phyloP scores from a whole-genome alignment of 2,888 invertebrate species.

The Catocala sponsa region DNA sequence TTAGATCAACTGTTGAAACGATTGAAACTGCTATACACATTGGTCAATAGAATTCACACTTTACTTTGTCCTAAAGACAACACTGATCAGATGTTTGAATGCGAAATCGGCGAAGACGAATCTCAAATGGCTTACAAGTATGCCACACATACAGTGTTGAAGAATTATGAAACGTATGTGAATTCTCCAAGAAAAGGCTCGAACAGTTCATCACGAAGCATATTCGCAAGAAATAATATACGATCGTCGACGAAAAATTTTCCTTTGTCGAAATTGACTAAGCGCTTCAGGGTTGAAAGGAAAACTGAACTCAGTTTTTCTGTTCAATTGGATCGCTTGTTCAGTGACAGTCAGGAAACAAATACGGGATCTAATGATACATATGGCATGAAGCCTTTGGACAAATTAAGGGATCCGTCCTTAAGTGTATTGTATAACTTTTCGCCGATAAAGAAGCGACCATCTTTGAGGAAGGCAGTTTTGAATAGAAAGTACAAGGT shows the following conservation, averaged over 20 bases:
- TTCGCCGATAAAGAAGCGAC: conserved; percentile 68
- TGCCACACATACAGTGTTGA: conserved; percentile 67
- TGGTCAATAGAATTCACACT: conserved; percentile 70
- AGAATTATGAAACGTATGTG: conserved; percentile 65
- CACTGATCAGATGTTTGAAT: conserved; percentile 67
- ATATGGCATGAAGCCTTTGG: conserved; percentile 47
- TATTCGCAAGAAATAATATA: conserved; percentile 72
- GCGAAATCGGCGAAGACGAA: conserved; percentile 60
- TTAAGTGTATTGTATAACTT: conserved; percentile 67
- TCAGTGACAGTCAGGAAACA: conserved; percentile 51
- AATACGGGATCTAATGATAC: conserved; percentile 40
- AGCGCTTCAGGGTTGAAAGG: conserved; percentile 66
- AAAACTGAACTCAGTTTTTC: conserved; percentile 76
- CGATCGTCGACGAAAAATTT: conserved; percentile 68
- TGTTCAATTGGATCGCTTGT: conserved; percentile 71
- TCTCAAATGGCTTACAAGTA: conserved; percentile 52
- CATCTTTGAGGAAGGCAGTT: conserved; percentile 73
- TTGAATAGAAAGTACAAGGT: conserved; percentile 62
- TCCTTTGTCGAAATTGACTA: conserved; percentile 69
- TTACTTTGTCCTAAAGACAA: conserved; percentile 73
- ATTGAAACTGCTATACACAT: conserved; percentile 75
- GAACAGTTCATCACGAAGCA: conserved; percentile 67
- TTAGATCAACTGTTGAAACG: conserved; percentile 72
- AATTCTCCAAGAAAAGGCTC: conserved; percentile 59
- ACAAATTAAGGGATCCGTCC: conserved; percentile 60